Conservation (phyloP, 2,113 vertebrate species). For the Bothrops jararaca region DNA sequence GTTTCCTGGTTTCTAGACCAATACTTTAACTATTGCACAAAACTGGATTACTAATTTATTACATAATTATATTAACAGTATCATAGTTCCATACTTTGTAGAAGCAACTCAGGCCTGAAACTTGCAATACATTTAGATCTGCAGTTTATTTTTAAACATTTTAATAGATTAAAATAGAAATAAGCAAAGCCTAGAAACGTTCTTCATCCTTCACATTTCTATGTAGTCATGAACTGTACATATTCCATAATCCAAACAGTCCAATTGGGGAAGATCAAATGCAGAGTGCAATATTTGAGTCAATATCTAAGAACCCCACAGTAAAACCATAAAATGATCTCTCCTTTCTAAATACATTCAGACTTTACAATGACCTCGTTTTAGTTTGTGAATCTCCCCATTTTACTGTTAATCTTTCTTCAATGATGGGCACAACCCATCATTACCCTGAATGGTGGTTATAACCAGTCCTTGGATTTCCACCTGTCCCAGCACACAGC, state of each 20-base stretch:
- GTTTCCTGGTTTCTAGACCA: background rate
- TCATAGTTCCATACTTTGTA: background rate
- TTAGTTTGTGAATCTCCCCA: too few species aligned
- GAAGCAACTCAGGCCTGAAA: background rate
- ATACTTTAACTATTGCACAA: background rate
- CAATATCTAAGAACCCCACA: background rate
- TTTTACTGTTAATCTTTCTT: too few species aligned
- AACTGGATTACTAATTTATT: background rate
- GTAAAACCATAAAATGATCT: background rate
- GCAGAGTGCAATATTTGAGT: background rate
- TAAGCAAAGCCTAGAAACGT: background rate
- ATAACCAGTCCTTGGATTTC: background rate
- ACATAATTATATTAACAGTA: background rate
- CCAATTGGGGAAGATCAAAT: background rate
- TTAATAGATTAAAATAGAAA: background rate
- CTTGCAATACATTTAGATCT: background rate
- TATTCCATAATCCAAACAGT: background rate
- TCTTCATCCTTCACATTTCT: background rate
- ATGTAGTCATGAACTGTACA: background rate
- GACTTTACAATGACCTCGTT: background rate
- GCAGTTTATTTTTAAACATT: background rate
- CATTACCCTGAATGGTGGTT: too few species aligned
- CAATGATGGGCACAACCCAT: too few species aligned
- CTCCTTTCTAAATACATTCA: background rate
- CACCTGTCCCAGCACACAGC: background rate